Base-by-base conservation (phyloP, 2,797 vertebrate genomes). In the Chanos chanos region DNA sequence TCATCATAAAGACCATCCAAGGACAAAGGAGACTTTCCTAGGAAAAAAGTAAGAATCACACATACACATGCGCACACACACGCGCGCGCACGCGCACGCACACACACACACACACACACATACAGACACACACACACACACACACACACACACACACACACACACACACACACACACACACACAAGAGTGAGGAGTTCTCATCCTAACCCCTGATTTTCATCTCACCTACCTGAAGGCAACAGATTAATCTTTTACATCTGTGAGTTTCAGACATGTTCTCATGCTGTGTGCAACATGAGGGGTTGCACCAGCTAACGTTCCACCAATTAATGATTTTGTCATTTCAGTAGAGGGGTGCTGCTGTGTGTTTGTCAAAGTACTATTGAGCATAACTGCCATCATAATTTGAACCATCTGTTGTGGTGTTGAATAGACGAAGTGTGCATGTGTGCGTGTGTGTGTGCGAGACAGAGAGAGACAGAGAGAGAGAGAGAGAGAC, bases 381-480 rank as follows among this genome's bases (percentile, higher is more conserved):
- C 47, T 44, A 58, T 58, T 59, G 63, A 58, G 78, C 87, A 83
- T 89, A 88, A 88, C 87, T 68, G 84, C 87, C 79, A 84, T 80
- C 84, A 89, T 92, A 94, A 94, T 93, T 89, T 82, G 89, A 73
- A 83, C 93, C 95, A 98, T 98, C 94, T 97, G 94, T 92, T 94
- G 88, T 79, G 75, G 75, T 70, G 61, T 83, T 81, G 60, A 53
- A 76, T 55, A 80, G 89, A 86, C 36, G 10, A 21, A 51, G 59
- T 36, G 18, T 61, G 4, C 37, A 7, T 15, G 43, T 22, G 39
- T n/a, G 19, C 4, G 27, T 22, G 12, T 30, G 15, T 1, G 70
- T 7, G 48, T 24, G 61, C 37, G 47, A 64, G 54, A 22, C 64
- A 16, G 39, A 55, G 39, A 56, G 34, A 45, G 49, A 37, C 55